Percentiles rank a stretch among this genome's conserved stretches.
Evolutionary conservation across 2,888 invertebrate genomes (phyloP).

Genomic region (Conchocele bisecta): DNA sequence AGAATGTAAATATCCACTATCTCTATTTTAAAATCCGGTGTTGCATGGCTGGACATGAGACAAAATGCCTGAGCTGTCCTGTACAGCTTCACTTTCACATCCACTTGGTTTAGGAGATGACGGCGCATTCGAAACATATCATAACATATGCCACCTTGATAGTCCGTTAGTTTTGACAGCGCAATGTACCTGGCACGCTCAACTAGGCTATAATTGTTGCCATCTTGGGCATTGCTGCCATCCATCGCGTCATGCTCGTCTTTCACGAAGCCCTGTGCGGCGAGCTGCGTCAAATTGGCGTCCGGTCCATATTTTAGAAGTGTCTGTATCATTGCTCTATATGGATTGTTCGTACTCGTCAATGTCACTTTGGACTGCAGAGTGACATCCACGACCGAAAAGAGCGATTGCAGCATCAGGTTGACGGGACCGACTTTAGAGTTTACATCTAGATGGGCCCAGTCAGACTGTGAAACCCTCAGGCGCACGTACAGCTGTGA

Average conservation of each 20-base stretch:
- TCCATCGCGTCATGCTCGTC: background rate
- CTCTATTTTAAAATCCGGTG: constrained; percentile 13
- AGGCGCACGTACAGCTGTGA: background rate
- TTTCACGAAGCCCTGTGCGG: constrained; percentile 1
- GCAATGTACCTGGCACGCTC: background rate
- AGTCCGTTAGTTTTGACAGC: constrained; percentile 12
- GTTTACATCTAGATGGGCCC: background rate
- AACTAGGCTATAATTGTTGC: background rate
- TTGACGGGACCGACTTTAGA: background rate
- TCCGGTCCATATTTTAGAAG: background rate
- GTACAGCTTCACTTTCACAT: constrained; percentile 33
- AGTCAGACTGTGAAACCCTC: background rate
- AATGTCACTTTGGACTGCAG: background rate
- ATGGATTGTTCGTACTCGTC: background rate
- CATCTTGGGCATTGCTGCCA: background rate
- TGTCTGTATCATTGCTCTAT: background rate
- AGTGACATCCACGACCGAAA: background rate
- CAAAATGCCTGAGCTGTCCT: constrained; percentile 28
- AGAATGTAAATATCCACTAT: constrained; percentile 9
- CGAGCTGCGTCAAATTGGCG: background rate
- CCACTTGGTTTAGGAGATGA: constrained; percentile 37
- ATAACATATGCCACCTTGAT: constrained; percentile 32
- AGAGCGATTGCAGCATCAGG: too few species aligned
- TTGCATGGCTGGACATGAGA: constrained; percentile 15
- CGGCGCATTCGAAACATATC: constrained; percentile 38